Base-by-base conservation (phyloP, 2,888 invertebrate species). In the Hypomecis atomaria region DNA sequence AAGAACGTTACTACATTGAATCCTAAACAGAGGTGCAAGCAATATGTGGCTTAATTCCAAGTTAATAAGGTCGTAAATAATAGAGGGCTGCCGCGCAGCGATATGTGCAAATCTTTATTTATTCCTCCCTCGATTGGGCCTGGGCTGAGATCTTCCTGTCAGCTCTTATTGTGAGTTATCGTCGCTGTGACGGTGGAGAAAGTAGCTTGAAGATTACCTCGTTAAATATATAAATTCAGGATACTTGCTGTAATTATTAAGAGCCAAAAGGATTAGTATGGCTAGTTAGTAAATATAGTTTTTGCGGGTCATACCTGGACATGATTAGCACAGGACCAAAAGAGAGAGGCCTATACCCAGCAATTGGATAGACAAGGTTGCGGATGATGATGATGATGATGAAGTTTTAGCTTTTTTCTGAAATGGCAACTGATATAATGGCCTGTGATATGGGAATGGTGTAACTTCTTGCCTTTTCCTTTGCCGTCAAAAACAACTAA, bases 51-150 rank as follows among this genome's bases (percentile, higher is more conserved):
- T 59, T 66, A 66, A 66, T 53, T 48, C 59, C 55, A 65, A 59
- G 61, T 65, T 63, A 59, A 57, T 57, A 66, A 57, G 49, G 57
- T n/a, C 50, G 55, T 68, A 68, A 65, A 65, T 66, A 52, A 63
- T 59, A 45, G 60, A 36, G 13, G 11, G 40, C 60, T 66, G 66
- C 40, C 47, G 48, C 52, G 48, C 52, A 40, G 69, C 55, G 66
- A 64, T 69, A 66, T 66, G 65, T 66, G 53, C 56, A 69, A 69
- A 69, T 63, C 66, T 59, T 69, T 69, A 69, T 69, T 63, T 66
- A 69, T 69, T 44, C 60, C 59, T 62, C 43, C 49, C 66, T 69
- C 63, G 66, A 64, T 63, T 56, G 69, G 56, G 52, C 59, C 52
- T 52, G 58, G 58, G 42, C 43, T 10, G 60, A 60, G 65, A 64